Percentiles rank a stretch among this genome's conserved stretches.
phyloP scores from a whole-genome alignment of 1,140 invertebrate genomes.

The Drosophila virilis region DNA sequence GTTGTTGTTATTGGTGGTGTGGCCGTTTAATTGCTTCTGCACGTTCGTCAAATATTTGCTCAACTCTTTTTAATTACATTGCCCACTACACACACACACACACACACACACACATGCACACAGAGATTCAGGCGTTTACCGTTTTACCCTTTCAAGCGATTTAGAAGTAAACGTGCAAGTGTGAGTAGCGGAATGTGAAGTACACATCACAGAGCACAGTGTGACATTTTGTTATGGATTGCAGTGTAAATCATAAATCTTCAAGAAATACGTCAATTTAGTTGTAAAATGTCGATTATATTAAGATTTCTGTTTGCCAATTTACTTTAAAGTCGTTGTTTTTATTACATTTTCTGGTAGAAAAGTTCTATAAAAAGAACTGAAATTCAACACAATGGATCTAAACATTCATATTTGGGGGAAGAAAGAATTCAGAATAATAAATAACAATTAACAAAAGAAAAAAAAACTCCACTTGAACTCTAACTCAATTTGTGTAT shows the following conservation, averaged over 20 bases:
- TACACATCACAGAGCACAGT: conserved; percentile 15
- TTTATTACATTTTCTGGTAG: no score
- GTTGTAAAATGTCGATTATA: no score
- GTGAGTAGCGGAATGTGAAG: conserved; percentile 18
- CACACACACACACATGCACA: conserved; percentile 16
- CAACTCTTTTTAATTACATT: conserved; percentile 83
- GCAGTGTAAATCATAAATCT: background rate
- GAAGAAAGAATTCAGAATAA: conserved; percentile 3
- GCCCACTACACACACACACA: conserved; percentile 42
- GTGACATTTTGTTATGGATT: conserved; percentile 14
- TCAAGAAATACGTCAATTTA: background rate
- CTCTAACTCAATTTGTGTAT: conserved; percentile 25
- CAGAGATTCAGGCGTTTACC: conserved; percentile 17
- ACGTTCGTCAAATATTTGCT: conserved; percentile 83
- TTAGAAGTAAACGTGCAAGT: conserved; percentile 33
- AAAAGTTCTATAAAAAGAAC: background rate
- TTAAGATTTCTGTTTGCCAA: no score
- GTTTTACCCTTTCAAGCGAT: conserved; percentile 51
- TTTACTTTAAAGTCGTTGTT: no score
- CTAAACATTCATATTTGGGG: conserved; percentile 10
- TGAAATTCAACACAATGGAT: background rate
- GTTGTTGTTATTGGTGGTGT: conserved; percentile 39
- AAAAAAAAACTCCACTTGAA: conserved; percentile 29
- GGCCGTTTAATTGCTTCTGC: conserved; percentile 72
- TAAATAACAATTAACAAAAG: conserved; percentile 22